Percentiles rank a stretch among this genome's conserved stretches.
These are phyloP conservation scores for Eupsittula cactorum DNA, from an alignment of 2,113 vertebrate genomes.

Conservation along the genomic window DNA sequence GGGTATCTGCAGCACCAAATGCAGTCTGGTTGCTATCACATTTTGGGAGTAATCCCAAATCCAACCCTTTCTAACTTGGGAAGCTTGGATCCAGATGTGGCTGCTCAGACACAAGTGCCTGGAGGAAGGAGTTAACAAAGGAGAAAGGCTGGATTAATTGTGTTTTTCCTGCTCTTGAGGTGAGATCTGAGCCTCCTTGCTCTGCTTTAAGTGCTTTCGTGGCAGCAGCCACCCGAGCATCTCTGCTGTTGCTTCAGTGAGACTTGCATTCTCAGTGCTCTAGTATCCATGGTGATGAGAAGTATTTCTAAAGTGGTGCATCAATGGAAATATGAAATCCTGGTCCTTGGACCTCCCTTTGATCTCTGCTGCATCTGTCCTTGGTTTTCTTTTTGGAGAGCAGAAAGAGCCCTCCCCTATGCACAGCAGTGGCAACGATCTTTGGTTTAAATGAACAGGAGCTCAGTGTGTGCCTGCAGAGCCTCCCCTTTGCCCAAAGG, in stretches of 20 bases:
- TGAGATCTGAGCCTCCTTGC: not conserved
- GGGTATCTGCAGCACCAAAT: not conserved
- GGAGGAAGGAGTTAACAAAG: not conserved
- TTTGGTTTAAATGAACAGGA: not conserved
- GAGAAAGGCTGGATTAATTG: not conserved
- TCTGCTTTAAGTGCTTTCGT: not conserved
- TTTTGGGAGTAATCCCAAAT: not conserved
- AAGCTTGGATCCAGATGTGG: not conserved
- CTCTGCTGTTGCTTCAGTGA: not conserved
- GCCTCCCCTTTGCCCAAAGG: not conserved
- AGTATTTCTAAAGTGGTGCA: not conserved
- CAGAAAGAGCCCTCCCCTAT: not conserved
- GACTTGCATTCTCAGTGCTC: not conserved
- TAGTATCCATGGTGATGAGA: slow-evolving; percentile 49
- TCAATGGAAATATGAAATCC: not conserved
- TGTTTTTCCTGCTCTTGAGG: not conserved
- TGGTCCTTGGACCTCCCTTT: not conserved
- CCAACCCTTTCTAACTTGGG: not conserved
- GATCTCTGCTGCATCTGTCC: not conserved
- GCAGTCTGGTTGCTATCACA: rapidly evolving
- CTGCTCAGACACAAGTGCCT: not conserved
- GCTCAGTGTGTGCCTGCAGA: not conserved
- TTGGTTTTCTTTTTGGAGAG: not conserved
- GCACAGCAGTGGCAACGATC: no score
- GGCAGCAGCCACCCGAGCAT: not conserved